A percentile compares a stretch with the other conserved stretches of the same genome.
Conservation (phyloP, 2,113 vertebrate species). For the Pachypanchax playfairii region DNA sequence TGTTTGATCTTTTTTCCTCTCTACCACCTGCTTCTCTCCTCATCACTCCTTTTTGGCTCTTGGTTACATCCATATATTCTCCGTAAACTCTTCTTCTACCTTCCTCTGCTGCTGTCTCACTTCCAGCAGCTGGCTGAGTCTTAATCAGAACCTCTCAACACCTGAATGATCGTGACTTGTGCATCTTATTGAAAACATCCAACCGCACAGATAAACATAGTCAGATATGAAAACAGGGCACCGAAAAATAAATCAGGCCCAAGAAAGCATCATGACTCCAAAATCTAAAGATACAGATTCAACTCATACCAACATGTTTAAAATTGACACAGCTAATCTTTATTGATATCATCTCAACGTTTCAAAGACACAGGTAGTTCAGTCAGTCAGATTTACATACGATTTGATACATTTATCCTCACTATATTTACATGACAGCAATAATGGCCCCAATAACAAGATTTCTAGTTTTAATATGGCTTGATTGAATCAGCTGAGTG, state of each 20-base stretch:
- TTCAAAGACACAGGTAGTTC: slow-evolving; percentile 53
- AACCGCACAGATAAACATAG: slow-evolving; percentile 20
- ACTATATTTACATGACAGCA: slow-evolving; percentile 68
- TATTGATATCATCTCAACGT: slow-evolving; percentile 66
- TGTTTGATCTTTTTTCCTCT: slow-evolving; percentile 54
- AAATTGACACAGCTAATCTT: slow-evolving; percentile 75
- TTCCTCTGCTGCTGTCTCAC: slow-evolving; percentile 58
- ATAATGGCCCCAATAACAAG: slow-evolving; percentile 57
- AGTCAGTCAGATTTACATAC: slow-evolving; percentile 61
- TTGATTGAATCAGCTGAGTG: slow-evolving; percentile 65
- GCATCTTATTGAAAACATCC: slow-evolving; percentile 90
- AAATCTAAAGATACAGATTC: slow-evolving; percentile 5
- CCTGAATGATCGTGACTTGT: too few species aligned
- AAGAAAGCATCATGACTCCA: slow-evolving; percentile 6
- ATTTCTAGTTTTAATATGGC: slow-evolving; percentile 69
- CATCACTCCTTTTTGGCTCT: slow-evolving; percentile 38
- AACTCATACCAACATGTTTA: slow-evolving; percentile 22
- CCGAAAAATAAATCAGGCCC: slow-evolving; percentile 12
- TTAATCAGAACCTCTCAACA: slow-evolving; percentile 84
- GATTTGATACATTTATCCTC: slow-evolving; percentile 61
- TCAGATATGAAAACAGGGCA: slow-evolving; percentile 22
- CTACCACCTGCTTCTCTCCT: slow-evolving; percentile 61
- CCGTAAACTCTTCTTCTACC: slow-evolving; percentile 31
- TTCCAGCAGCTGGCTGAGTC: slow-evolving; percentile 91
- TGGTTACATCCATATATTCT: slow-evolving; percentile 34